Percentiles rank a stretch among this genome's conserved stretches.
phyloP scores from a whole-genome alignment of 2,113 vertebrate genomes.

The Phainopepla nitens region DNA sequence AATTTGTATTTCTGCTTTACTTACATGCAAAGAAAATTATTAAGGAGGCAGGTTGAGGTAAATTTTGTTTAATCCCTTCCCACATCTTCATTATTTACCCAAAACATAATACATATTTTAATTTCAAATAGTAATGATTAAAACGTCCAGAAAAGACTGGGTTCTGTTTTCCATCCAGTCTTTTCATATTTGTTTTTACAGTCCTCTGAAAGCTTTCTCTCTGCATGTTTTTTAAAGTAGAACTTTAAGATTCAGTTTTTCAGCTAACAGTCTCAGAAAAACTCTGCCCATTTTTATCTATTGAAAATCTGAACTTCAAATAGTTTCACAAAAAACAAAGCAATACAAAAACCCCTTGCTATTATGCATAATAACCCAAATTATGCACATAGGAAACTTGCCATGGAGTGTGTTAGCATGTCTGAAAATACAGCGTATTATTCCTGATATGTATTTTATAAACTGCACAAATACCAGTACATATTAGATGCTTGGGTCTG shows the following conservation, averaged over 20 bases:
- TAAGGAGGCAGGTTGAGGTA: neutral
- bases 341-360: accelerated
- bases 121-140: neutral
- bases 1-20: neutral
- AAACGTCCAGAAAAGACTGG: neutral
- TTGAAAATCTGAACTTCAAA: neutral
- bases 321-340: neutral
- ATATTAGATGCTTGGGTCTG: neutral
- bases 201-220: neutral
- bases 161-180: neutral
- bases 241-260: neutral
- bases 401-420: neutral
- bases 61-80: neutral
- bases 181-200: neutral
- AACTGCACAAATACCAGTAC: neutral
- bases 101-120: neutral
- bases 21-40: neutral
- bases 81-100: neutral
- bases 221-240: neutral
- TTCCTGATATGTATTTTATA: neutral
- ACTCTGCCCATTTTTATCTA: neutral
- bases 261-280: neutral
- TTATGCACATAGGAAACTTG: neutral
- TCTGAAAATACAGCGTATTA: neutral
- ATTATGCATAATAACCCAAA: neutral